A percentile compares a stretch with the other conserved stretches of the same genome.
Conservation (phyloP, 2,797 vertebrate genomes). For the Lacerta bilineata region DNA sequence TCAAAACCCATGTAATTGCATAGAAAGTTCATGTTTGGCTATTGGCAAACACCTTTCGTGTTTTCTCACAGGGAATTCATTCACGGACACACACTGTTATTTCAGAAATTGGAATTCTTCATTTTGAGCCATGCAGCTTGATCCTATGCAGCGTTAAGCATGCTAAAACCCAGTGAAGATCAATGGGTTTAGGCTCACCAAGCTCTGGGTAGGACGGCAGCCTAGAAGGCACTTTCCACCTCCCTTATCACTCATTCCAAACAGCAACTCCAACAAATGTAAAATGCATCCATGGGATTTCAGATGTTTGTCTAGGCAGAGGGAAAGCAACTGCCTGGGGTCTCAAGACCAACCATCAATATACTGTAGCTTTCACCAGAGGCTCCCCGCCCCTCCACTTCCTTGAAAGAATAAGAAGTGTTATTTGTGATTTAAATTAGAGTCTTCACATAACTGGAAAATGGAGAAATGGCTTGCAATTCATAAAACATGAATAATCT, state of each 20-base stretch:
- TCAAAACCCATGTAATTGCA: neutral
- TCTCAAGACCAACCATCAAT: neutral
- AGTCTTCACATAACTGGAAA: neutral
- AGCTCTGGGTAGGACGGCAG: neutral
- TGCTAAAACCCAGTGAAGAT: neutral
- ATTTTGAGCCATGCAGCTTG: neutral
- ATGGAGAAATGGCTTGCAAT: neutral
- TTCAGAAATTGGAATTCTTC: slow-evolving; percentile 12
- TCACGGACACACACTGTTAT: neutral
- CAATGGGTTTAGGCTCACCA: neutral
- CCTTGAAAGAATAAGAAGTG: slow-evolving; percentile 11
- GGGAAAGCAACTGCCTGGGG: slow-evolving; percentile 23
- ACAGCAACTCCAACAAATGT: neutral
- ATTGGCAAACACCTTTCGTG: neutral
- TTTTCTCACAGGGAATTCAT: neutral
- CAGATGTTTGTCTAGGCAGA: neutral
- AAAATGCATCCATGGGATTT: neutral
- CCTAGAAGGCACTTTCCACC: neutral
- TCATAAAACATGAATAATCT: slow-evolving; percentile 18
- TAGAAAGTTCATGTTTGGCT: rapidly evolving
- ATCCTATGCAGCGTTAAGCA: slow-evolving; percentile 1
- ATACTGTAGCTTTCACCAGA: neutral
- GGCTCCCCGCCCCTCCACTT: neutral
- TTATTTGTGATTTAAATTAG: rapidly evolving
- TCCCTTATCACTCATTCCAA: slow-evolving; percentile 2